Evolutionary conservation across 2,888 invertebrate species (phyloP), one percentile per base, ranked within the genome.

Genomic region (Phengaris alcon): DNA sequence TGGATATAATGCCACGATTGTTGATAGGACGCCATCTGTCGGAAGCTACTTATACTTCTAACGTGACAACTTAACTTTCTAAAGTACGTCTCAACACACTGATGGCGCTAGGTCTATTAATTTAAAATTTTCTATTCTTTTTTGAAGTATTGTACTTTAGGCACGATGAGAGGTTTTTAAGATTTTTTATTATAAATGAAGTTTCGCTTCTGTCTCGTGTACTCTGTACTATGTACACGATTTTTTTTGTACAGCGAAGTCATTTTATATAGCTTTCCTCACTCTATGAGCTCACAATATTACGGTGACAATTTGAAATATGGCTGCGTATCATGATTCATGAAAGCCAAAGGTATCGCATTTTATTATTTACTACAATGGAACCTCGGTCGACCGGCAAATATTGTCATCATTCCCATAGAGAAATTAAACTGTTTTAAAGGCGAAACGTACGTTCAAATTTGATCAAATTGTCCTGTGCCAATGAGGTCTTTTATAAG

Each of bases 221-320:
- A 35, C 1, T 35, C 35, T 35, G 35, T 35, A 35, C 3, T 57
- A 0, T 15, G n/a, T 15, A 9, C 35, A 35, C 35, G 35, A 15
- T 10, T 22, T 22, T 59, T 22, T 64, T 13, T 6, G 10, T 35
- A 35, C 2, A 35, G 22, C 22, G 4, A 15, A 10, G 59, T 5
- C 4, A 22, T 9, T 59, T 59, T 6, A 64, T 64, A 64, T 44
- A 35, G 6, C 64, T 35, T 64, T 64, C 35, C 8, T 64, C 15
- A 12, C 35, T 64, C 64, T 64, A 7, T 13, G 35, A 44, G 59
- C 64, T 64, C 44, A 64, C 35, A 64, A 44, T 44, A 64, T 15
- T 70, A 70, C 70, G 70, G 10, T 51, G 70, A 70, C 70, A 70
- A 22, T 51, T 70, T 70, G 70, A 70, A 51, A 51, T 70, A 70